These are phyloP conservation scores for Grallaria varia DNA, from an alignment of 2,113 vertebrate genomes.

Conservation along the genomic window DNA sequence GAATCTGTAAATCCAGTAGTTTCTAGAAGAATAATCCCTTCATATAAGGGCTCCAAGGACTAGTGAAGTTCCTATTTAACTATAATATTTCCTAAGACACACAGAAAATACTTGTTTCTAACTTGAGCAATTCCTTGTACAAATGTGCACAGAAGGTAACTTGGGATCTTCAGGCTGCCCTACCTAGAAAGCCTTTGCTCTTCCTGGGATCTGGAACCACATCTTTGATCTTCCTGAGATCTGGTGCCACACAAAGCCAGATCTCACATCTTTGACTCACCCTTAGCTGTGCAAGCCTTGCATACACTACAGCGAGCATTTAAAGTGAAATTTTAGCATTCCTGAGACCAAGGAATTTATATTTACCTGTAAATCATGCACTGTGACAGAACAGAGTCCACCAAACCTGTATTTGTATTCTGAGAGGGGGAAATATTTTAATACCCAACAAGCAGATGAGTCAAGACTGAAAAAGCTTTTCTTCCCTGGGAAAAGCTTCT, in stretches of 20 bases:
- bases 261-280: not conserved
- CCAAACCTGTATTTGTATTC: not conserved
- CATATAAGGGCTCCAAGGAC: not conserved
- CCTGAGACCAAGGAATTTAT: not conserved
- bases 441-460: not conserved
- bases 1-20: no score
- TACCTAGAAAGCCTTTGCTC: not conserved
- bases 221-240: not conserved
- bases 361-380: not conserved
- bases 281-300: not conserved
- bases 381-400: not conserved
- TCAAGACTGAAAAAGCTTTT: not conserved
- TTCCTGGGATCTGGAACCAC: not conserved
- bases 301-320: not conserved
- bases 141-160: fast-evolving
- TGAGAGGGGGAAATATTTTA: not conserved
- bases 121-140: not conserved
- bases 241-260: not conserved
- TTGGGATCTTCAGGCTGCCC: not conserved
- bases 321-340: not conserved
- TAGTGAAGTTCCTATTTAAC: not conserved
- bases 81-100: not conserved
- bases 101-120: not conserved
- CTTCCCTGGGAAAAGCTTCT: not conserved
- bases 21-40: not conserved